Conservation (phyloP, 2,797 vertebrate genomes). For the Cynodonichthys magdalenae region DNA sequence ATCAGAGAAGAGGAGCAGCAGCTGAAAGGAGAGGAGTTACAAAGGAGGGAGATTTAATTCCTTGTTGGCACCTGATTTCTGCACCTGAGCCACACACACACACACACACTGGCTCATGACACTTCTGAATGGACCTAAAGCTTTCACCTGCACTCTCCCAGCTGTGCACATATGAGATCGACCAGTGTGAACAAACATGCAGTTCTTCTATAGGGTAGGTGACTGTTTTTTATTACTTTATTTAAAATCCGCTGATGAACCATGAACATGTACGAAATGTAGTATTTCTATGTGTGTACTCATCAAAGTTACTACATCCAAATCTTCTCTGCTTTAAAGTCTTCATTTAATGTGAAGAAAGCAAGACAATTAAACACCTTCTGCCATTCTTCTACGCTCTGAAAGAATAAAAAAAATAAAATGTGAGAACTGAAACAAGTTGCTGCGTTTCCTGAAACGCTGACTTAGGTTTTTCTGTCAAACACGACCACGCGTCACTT, state of each 20-base stretch:
- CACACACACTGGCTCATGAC: constrained; percentile 38
- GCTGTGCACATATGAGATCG: constrained; percentile 42
- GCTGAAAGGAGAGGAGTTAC: neutral
- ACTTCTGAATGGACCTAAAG: constrained; percentile 48
- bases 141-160: constrained; percentile 12
- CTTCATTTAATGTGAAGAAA: too few species aligned
- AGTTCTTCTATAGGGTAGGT: constrained; percentile 82
- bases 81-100: constrained; percentile 23
- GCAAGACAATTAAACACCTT: too few species aligned
- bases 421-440: too few species aligned
- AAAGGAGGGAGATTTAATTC: neutral
- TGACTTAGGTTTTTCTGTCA: too few species aligned
- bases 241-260: constrained; percentile 3
- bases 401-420: too few species aligned
- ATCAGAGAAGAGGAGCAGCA: constrained; percentile 4
- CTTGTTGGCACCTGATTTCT: constrained; percentile 26
- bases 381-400: too few species aligned
- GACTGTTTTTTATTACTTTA: neutral
- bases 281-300: too few species aligned
- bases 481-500: too few species aligned
- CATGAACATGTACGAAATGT: neutral
- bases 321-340: too few species aligned
- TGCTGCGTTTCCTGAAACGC: too few species aligned
- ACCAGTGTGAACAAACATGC: constrained; percentile 68
- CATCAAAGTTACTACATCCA: too few species aligned